A percentile compares a stretch with the other conserved stretches of the same genome.
These are phyloP conservation scores for Microtus pennsylvanicus DNA, from an alignment of 2,113 vertebrate species.

Conservation along the genomic window DNA sequence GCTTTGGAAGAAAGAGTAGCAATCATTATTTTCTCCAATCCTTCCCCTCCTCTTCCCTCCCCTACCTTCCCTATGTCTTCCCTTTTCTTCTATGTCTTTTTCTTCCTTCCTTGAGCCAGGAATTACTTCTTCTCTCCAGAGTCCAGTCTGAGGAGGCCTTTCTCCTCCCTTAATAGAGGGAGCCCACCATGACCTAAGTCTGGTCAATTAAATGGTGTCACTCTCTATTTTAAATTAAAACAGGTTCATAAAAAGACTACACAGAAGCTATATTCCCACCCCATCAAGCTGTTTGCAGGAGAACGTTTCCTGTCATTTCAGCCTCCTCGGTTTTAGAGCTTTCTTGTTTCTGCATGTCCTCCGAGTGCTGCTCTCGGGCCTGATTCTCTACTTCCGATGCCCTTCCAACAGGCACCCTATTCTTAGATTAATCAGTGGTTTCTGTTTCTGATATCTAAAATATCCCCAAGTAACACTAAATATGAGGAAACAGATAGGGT, in stretches of 20 bases:
- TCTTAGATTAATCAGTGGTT: slow-evolving; percentile 44
- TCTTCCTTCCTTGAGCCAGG: not conserved
- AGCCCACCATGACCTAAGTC: not conserved
- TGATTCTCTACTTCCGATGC: not conserved
- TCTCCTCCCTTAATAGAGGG: not conserved
- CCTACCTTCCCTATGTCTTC: not conserved
- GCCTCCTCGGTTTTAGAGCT: slow-evolving; percentile 3
- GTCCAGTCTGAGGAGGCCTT: not conserved
- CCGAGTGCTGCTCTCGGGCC: slow-evolving; percentile 33
- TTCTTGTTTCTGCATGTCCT: not conserved
- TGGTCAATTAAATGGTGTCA: slow-evolving; percentile 48
- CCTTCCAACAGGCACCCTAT: not conserved
- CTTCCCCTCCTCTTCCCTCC: not conserved
- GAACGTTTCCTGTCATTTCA: slow-evolving; percentile 43
- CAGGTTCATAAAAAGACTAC: slow-evolving; percentile 39
- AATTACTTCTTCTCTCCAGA: not conserved
- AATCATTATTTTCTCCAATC: not conserved
- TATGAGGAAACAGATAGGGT: slow-evolving; percentile 8
- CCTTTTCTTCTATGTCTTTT: not conserved
- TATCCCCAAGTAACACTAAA: not conserved
- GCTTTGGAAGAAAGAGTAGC: not conserved
- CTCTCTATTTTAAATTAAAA: slow-evolving; percentile 66
- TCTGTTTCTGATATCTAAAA: slow-evolving; percentile 55
- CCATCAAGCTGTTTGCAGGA: slow-evolving; percentile 15
- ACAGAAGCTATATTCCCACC: slow-evolving; percentile 52